Evolutionary conservation across 2,888 invertebrate species (phyloP).

Genomic region (Coleophora deauratella): DNA sequence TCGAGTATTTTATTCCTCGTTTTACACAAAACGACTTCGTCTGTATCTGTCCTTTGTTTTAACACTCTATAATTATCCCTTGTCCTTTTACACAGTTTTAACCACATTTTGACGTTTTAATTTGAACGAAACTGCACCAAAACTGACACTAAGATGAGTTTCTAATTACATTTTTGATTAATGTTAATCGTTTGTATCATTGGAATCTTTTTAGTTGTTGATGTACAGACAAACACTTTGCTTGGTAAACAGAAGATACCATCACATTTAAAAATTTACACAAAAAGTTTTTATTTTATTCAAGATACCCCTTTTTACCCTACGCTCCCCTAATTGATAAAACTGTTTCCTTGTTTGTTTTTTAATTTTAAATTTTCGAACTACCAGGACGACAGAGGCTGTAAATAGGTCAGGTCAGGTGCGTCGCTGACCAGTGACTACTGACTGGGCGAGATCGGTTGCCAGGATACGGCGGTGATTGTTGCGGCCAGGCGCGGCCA

Average conservation of each 20-base stretch:
- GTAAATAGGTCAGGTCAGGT: background rate
- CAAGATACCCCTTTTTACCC: too few species aligned
- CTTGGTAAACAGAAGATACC: too few species aligned
- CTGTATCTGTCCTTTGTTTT: conserved; percentile 21
- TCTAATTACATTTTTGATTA: too few species aligned
- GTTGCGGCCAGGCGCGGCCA: background rate
- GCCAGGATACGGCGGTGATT: background rate
- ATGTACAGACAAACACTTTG: too few species aligned
- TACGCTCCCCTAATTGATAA: too few species aligned
- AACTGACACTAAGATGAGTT: too few species aligned
- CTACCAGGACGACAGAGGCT: background rate
- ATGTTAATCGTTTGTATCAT: too few species aligned
- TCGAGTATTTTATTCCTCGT: conserved; percentile 28
- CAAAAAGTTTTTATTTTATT: too few species aligned
- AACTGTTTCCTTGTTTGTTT: too few species aligned
- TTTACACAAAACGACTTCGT: conserved; percentile 20
- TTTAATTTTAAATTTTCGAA: background rate
- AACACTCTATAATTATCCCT: conserved; percentile 27
- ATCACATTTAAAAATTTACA: too few species aligned
- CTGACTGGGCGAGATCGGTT: background rate
- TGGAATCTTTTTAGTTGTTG: too few species aligned
- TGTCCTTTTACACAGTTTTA: conserved; percentile 32
- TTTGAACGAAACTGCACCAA: too few species aligned
- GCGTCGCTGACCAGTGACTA: background rate
- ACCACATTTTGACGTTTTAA: conserved; percentile 28